Percentiles rank a stretch among this genome's conserved stretches.
These are phyloP conservation scores for Myodes glareolus DNA, from an alignment of 2,113 vertebrate genomes.

Conservation along the genomic window DNA sequence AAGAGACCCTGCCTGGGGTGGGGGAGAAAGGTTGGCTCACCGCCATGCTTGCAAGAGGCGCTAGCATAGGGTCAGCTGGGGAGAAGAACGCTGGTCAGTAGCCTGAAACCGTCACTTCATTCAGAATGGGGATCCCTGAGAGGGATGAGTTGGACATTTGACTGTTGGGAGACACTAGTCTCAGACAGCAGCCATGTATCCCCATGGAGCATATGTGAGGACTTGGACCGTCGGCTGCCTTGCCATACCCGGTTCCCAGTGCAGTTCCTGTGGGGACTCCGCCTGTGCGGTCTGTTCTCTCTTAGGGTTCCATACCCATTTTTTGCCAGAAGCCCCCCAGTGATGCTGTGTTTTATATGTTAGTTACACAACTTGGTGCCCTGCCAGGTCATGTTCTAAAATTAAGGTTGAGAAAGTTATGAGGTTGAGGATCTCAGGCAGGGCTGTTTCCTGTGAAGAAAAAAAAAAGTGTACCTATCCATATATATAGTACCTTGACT, in stretches of 20 bases:
- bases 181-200: not conserved
- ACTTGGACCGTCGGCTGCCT: not conserved
- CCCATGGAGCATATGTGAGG: not conserved
- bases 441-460: slow-evolving; percentile 44
- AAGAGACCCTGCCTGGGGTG: not conserved
- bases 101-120: not conserved
- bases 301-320: not conserved
- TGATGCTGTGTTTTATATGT: not conserved
- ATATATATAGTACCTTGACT: not conserved
- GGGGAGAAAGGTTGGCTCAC: no score
- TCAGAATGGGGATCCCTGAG: not conserved
- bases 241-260: not conserved
- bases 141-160: not conserved
- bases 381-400: not conserved
- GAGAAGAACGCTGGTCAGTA: fast-evolving
- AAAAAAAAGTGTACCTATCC: not conserved
- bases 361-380: not conserved
- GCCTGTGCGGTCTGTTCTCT: not conserved
- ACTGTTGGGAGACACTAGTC: not conserved
- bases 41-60: not conserved
- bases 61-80: fast-evolving
- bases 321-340: not conserved
- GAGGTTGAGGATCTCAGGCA: not conserved
- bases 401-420: slow-evolving; percentile 34
- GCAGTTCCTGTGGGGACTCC: not conserved